Conservation (phyloP, 1,140 invertebrate species). For the Sinonovacula constricta region DNA sequence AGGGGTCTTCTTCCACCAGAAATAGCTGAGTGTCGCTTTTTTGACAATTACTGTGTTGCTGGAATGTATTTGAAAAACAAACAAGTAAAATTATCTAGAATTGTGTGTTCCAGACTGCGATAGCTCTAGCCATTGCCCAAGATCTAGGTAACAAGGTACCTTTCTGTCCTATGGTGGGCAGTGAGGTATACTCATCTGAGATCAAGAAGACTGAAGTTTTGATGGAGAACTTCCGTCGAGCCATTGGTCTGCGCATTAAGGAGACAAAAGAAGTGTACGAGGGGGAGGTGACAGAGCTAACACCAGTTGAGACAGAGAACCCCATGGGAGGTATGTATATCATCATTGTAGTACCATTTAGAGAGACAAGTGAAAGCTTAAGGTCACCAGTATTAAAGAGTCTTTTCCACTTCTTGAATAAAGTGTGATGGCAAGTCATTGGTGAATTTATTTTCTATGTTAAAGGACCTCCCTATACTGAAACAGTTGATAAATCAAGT, state of each 20-base stretch:
- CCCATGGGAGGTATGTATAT: slow-evolving; percentile 89
- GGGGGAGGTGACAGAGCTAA: slow-evolving; percentile 99
- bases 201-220: slow-evolving; percentile 99
- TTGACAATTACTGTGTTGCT: no score
- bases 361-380: no score
- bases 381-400: no score
- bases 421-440: no score
- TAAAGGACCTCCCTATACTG: no score
- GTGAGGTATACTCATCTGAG: slow-evolving; percentile 99
- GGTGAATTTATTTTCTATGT: no score
- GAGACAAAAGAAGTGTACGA: slow-evolving; percentile 99
- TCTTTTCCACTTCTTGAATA: no score
- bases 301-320: slow-evolving; percentile 98
- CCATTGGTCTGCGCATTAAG: slow-evolving; percentile 90
- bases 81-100: not conserved
- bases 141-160: slow-evolving; percentile 99
- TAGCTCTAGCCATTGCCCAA: slow-evolving; percentile 98
- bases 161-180: slow-evolving; percentile 99
- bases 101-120: slow-evolving; percentile 86
- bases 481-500: no score
- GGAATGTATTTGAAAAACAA: no score
- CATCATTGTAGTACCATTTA: no score
- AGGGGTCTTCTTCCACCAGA: no score
- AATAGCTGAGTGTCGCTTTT: no score
- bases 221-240: slow-evolving; percentile 99